Conservation (phyloP, 2,888 invertebrate genomes). For the Mylabris sibirica region DNA sequence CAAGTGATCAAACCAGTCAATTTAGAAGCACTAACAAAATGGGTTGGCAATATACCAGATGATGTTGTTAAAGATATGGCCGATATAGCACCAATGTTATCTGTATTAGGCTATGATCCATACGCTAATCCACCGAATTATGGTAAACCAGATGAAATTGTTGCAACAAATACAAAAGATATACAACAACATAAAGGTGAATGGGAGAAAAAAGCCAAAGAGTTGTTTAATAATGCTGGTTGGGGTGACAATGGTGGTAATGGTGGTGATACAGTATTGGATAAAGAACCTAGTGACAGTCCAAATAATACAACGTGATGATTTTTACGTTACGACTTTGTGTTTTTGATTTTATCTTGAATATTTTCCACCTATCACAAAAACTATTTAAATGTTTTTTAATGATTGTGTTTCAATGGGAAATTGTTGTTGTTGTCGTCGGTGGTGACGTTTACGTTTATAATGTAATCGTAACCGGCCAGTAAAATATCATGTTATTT, state of each 20-base stretch:
- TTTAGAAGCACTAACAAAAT: slow-evolving; percentile 91
- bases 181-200: slow-evolving; percentile 55
- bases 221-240: slow-evolving; percentile 54
- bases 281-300: slow-evolving; percentile 56
- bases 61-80: slow-evolving; percentile 94
- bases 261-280: slow-evolving; percentile 51
- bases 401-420: not conserved
- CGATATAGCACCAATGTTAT: slow-evolving; percentile 93
- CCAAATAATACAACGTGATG: slow-evolving; percentile 57
- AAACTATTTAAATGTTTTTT: too few relatives aligned
- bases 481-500: slow-evolving; percentile 5
- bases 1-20: slow-evolving; percentile 99
- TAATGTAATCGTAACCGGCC: not conserved
- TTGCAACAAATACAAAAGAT: slow-evolving; percentile 70
- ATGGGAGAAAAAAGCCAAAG: slow-evolving; percentile 61
- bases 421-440: not conserved
- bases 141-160: slow-evolving; percentile 81
- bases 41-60: slow-evolving; percentile 88
- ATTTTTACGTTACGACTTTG: slow-evolving; percentile 40
- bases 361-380: not conserved
- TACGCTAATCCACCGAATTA: slow-evolving; percentile 96
- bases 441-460: not conserved
- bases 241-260: slow-evolving; percentile 41
- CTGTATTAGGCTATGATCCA: slow-evolving; percentile 93
- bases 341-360: slow-evolving; percentile 11